A percentile compares a stretch with the other conserved stretches of the same genome.
Evolutionary conservation across 2,888 invertebrate species (phyloP).

Genomic region (Phengaris alcon): DNA sequence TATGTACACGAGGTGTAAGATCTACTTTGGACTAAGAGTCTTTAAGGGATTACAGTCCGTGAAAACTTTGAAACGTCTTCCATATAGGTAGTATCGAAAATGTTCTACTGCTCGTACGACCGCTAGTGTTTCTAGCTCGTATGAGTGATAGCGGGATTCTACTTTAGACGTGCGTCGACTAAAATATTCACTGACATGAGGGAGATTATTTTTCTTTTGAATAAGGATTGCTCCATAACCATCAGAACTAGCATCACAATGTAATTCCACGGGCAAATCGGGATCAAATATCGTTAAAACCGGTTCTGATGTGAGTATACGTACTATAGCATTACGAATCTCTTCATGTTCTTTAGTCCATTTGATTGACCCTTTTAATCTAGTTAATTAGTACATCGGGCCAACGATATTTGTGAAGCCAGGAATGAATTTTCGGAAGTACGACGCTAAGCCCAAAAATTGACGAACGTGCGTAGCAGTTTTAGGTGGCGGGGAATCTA

Average conservation of each 20-base stretch:
- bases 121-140: neutral
- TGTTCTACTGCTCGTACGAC: neutral
- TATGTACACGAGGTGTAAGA: neutral
- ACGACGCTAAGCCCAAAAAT: neutral
- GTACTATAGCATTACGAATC: neutral
- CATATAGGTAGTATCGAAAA: neutral
- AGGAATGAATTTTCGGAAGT: conserved; percentile 3
- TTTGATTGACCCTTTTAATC: neutral
- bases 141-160: neutral
- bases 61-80: neutral
- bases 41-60: neutral
- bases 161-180: neutral
- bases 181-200: neutral
- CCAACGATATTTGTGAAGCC: neutral
- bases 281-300: conserved; percentile 40
- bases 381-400: neutral
- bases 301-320: conserved; percentile 36
- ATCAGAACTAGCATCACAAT: conserved; percentile 40
- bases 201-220: conserved; percentile 30
- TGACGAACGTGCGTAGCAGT: neutral
- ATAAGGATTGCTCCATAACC: conserved; percentile 41
- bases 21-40: neutral
- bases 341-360: neutral
- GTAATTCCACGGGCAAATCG: conserved; percentile 35
- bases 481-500: too few species aligned